Conservation (phyloP, 2,113 vertebrate species). For the Myrmophylax atrothorax region DNA sequence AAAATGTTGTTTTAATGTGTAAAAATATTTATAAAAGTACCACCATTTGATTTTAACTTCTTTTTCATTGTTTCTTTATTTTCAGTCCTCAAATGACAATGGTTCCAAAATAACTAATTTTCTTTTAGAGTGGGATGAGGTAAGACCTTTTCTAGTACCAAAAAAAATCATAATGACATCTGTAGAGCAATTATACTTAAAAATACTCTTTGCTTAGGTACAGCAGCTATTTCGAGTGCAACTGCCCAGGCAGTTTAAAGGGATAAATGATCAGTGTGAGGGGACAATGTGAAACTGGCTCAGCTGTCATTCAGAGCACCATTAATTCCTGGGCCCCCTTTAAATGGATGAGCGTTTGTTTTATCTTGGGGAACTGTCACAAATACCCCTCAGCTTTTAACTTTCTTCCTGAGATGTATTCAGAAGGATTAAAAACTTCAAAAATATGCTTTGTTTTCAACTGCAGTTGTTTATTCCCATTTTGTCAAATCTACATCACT, state of each 20-base stretch:
- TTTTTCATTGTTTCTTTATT: conserved; percentile 22
- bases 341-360: neutral
- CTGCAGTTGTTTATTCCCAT: neutral
- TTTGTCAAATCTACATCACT: neutral
- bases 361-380: neutral
- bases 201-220: conserved; percentile 15
- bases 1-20: neutral
- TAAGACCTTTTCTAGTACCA: conserved; percentile 57
- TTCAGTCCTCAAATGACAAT: conserved; percentile 80
- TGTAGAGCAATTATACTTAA: conserved; percentile 31
- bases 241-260: neutral
- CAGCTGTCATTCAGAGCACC: neutral
- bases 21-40: neutral
- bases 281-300: neutral
- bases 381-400: neutral
- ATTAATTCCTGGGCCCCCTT: neutral
- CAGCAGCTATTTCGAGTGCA: neutral
- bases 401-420: neutral
- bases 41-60: neutral
- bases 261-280: neutral
- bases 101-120: conserved; percentile 82
- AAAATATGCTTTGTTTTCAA: neutral
- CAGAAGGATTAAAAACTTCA: neutral
- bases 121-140: conserved; percentile 84
- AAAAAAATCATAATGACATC: neutral